Base-by-base conservation (phyloP, 2,113 vertebrate species). In the Myiozetetes cayanensis region DNA sequence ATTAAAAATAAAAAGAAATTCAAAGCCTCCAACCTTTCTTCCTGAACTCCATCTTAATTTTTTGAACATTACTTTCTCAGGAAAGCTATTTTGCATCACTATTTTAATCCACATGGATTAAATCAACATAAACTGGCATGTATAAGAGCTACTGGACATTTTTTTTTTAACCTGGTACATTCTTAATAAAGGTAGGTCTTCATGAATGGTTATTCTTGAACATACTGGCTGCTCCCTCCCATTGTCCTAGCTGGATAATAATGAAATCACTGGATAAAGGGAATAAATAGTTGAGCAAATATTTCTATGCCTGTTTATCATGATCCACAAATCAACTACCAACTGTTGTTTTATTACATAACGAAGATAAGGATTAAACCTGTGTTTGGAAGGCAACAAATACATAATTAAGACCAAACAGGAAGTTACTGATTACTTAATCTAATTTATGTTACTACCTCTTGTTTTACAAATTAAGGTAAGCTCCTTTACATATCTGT, bases 401-500 rank as follows among this genome's bases (percentile, higher is more conserved):
- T 10, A 77, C 1, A 53, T 61, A 66, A 90, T 77, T 89, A 87
- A 66, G 33, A 35, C 15, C 3, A 2, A 90, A 67, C 10, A 81
- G 43, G 61, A 85, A 61, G 46, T 12, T 37, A 74, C 59, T 13
- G 39, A 85, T 95, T 82, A 79, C 28, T 75, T 84, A 61, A 76
- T 66, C 59, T 78, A 75, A 80, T 82, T 83, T 77, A 73, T 23
- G 18, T 79, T 43, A 61, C 55, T 77, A 46, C 65, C 80, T 49
- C 67, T 74, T 77, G 53, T 59, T 81, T 84, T 75, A 94, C 85
- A 96, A 94, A 89, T 82, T 74, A 74, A 90, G 61, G 47, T 90
- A 77, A 81, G 53, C 85, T 92, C 30, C 86, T 96, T 89, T 78
- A 62, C 50, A 8, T 50, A 75, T 39, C 61, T 85, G 31, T n/a